A percentile compares a stretch with the other conserved stretches of the same genome.
phyloP scores from a whole-genome alignment of 2,888 invertebrate genomes.

The Rutpela maculata region DNA sequence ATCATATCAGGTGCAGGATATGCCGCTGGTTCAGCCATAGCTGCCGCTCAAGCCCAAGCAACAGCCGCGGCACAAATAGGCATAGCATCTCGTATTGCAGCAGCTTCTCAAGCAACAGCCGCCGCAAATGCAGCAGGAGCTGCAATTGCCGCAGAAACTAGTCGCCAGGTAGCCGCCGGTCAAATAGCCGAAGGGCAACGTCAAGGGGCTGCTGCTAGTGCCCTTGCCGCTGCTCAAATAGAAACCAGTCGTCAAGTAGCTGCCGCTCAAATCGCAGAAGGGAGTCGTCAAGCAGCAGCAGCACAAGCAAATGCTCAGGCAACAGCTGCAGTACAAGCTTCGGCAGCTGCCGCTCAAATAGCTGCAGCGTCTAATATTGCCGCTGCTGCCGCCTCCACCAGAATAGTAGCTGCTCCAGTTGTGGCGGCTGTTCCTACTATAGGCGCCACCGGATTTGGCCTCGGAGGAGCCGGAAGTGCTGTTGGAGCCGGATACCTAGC shows the following conservation, averaged over 20 bases:
- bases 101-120: constrained; percentile 10
- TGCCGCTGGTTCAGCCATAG: background rate
- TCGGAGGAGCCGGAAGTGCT: background rate
- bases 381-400: background rate
- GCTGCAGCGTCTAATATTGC: background rate
- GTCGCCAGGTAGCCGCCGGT: constrained; percentile 19
- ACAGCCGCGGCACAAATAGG: constrained; percentile 4
- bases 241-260: constrained; percentile 18
- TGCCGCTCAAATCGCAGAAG: constrained; percentile 20
- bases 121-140: constrained; percentile 28
- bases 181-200: constrained; percentile 26
- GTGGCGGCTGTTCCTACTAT: background rate
- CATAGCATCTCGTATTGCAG: constrained; percentile 18
- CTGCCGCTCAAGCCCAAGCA: constrained; percentile 16
- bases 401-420: background rate
- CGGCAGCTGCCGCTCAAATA: background rate
- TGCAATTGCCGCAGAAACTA: constrained; percentile 31
- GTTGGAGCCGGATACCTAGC: background rate
- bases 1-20: constrained; percentile 16
- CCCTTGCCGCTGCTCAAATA: constrained; percentile 20
- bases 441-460: background rate
- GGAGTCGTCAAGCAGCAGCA: constrained; percentile 22
- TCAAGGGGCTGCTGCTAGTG: constrained; percentile 17
- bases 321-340: background rate
- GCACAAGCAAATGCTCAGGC: background rate